A percentile compares a stretch with the other conserved stretches of the same genome.
phyloP scores from a whole-genome alignment of 2,113 vertebrate species.

The Phainopepla nitens region DNA sequence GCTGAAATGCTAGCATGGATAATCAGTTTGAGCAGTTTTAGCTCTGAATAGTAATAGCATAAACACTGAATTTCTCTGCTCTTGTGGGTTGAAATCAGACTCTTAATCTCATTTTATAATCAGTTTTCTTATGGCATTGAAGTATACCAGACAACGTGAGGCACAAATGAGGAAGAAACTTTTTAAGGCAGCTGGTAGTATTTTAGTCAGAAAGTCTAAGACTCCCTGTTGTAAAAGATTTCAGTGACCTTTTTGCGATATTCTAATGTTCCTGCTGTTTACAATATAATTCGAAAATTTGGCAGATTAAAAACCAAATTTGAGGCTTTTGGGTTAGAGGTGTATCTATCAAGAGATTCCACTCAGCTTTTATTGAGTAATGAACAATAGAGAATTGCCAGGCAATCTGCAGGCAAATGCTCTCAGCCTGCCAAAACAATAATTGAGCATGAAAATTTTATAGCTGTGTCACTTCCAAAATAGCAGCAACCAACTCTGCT shows the following conservation, averaged over 20 bases:
- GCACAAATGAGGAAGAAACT: not conserved
- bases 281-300: slow-evolving; percentile 11
- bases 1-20: not conserved
- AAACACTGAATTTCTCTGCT: not conserved
- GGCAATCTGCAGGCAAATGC: not conserved
- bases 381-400: slow-evolving; percentile 49
- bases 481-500: slow-evolving; percentile 23
- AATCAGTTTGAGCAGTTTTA: not conserved
- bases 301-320: slow-evolving; percentile 11
- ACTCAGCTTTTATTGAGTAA: slow-evolving; percentile 37
- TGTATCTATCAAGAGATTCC: slow-evolving; percentile 16
- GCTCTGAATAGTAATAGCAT: not conserved
- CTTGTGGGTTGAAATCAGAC: not conserved
- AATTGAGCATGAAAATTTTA: slow-evolving; percentile 57
- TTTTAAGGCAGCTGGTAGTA: not conserved
- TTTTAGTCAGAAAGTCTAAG: not conserved
- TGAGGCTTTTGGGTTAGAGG: slow-evolving; percentile 13
- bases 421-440: slow-evolving; percentile 45
- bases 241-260: slow-evolving; percentile 23
- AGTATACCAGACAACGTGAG: not conserved
- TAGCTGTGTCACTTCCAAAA: slow-evolving; percentile 13
- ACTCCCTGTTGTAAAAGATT: not conserved
- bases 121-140: not conserved
- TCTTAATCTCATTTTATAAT: not conserved
- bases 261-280: slow-evolving; percentile 19